Conservation (phyloP, 2,113 vertebrate genomes). For the Scopus umbretta region DNA sequence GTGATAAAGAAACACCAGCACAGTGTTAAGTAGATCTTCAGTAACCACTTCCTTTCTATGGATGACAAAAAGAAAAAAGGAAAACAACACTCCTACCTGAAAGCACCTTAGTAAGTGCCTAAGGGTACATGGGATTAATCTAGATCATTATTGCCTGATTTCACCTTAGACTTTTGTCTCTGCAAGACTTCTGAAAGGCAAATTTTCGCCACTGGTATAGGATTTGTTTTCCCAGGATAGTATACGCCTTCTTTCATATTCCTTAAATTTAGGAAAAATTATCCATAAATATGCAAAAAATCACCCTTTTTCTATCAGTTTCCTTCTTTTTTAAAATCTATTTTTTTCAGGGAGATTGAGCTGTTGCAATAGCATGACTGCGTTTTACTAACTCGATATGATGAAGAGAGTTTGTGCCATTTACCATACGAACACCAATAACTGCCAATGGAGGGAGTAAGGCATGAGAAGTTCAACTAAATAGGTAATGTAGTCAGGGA, state of each 20-base stretch:
- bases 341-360: neutral
- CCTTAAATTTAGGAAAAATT: neutral
- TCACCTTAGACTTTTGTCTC: too few species aligned
- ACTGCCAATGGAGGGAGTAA: neutral
- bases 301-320: neutral
- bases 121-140: neutral
- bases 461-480: neutral
- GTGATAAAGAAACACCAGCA: neutral
- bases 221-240: too few species aligned
- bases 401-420: neutral
- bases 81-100: neutral
- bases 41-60: neutral
- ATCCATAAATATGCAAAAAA: neutral
- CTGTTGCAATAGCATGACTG: neutral
- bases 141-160: neutral
- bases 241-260: neutral
- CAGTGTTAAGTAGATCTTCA: neutral
- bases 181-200: neutral
- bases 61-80: neutral
- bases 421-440: too few species aligned
- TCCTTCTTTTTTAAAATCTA: neutral
- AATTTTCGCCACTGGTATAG: neutral
- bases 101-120: neutral
- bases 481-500: neutral
- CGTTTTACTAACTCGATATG: neutral